These are phyloP conservation scores for Anguilla obscura DNA, from an alignment of 2,797 vertebrate species.

Conservation along the genomic window DNA sequence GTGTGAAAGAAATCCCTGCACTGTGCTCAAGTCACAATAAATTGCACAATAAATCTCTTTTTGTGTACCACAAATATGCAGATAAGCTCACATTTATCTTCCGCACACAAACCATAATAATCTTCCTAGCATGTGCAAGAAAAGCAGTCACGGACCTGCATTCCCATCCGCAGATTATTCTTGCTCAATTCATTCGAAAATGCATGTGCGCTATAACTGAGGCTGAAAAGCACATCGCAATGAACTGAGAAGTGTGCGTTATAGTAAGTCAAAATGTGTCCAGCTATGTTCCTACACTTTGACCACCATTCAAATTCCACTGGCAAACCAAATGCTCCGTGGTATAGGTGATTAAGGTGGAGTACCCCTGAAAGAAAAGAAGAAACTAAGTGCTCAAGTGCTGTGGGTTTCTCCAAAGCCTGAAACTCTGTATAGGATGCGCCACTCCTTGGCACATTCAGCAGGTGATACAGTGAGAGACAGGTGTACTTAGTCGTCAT, in stretches of 20 bases:
- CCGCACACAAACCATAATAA: background rate
- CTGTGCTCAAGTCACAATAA: constrained; percentile 28
- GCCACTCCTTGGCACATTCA: background rate
- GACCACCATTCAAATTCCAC: background rate
- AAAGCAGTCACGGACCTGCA: background rate
- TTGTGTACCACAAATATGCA: constrained; percentile 24
- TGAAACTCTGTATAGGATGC: background rate
- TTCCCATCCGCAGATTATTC: background rate
- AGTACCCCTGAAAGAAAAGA: constrained; percentile 1
- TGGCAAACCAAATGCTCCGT: background rate
- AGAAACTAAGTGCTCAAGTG: constrained; percentile 8
- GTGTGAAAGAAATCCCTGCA: constrained; percentile 13
- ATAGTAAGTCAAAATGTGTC: background rate
- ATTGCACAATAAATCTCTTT: constrained; percentile 6
- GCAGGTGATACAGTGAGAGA: background rate
- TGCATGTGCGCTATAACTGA: background rate
- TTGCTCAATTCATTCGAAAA: background rate
- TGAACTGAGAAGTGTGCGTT: background rate
- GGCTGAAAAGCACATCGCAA: background rate
- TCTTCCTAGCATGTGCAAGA: constrained; percentile 15
- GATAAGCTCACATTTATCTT: constrained; percentile 10
- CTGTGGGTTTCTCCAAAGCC: background rate
- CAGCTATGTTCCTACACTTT: background rate
- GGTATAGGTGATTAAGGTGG: background rate
- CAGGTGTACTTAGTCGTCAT: background rate